Percentiles rank a stretch among this genome's conserved stretches.
phyloP scores from a whole-genome alignment of 2,888 invertebrate species.

The Chaetogeoica ovagalla region DNA sequence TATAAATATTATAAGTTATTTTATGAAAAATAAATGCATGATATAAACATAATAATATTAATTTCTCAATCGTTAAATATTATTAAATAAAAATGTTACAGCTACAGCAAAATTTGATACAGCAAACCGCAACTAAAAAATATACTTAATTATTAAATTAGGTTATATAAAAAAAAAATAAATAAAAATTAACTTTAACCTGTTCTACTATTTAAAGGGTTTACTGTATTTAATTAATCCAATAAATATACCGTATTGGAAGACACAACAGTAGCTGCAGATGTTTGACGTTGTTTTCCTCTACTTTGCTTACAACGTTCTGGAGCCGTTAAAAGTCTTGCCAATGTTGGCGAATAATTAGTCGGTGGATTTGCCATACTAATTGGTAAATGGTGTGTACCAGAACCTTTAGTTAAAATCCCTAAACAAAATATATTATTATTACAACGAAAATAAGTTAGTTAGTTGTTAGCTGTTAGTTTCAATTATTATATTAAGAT shows the following conservation, averaged over 20 bases:
- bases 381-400: slow-evolving; percentile 39
- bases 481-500: not conserved
- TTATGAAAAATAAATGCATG: too few species aligned
- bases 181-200: not conserved
- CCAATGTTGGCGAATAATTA: slow-evolving; percentile 78
- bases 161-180: too few species aligned
- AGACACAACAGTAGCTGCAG: slow-evolving; percentile 46
- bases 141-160: too few species aligned
- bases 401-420: slow-evolving; percentile 47
- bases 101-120: too few species aligned
- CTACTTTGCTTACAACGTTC: slow-evolving; percentile 59
- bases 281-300: slow-evolving; percentile 48
- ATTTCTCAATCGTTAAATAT: too few species aligned
- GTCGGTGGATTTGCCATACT: slow-evolving; percentile 61
- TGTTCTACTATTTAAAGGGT: not conserved
- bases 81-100: too few species aligned
- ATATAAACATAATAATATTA: too few species aligned
- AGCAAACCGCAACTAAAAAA: too few species aligned
- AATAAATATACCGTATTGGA: slow-evolving; percentile 40
- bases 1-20: too few species aligned
- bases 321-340: slow-evolving; percentile 74
- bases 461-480: not conserved
- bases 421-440: slow-evolving; percentile 17
- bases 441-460: not conserved
- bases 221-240: not conserved